A percentile compares a stretch with the other conserved stretches of the same genome.
These are phyloP conservation scores for Hydrochoerus hydrochaeris DNA, from an alignment of 2,113 vertebrate species.

Conservation along the genomic window DNA sequence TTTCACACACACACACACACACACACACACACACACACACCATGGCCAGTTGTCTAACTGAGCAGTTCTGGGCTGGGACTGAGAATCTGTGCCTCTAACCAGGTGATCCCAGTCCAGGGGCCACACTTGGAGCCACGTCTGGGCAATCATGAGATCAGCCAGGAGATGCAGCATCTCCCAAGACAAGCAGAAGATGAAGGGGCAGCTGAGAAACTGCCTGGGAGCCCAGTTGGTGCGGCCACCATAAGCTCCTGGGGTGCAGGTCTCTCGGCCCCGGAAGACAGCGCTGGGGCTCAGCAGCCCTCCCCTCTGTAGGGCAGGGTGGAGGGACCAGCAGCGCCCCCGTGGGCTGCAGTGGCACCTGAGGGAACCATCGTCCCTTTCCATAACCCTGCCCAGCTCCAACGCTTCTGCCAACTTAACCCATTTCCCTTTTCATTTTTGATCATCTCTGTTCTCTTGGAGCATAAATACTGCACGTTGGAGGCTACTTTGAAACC, in stretches of 20 bases:
- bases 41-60: neutral
- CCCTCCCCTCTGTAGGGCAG: neutral
- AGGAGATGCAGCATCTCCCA: fast-evolving
- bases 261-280: neutral
- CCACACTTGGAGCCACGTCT: neutral
- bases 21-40: neutral
- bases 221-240: neutral
- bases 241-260: neutral
- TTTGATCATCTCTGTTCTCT: neutral
- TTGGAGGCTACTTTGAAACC: neutral
- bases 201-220: neutral
- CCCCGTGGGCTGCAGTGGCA: fast-evolving
- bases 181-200: no score
- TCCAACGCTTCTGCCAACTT: neutral
- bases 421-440: neutral
- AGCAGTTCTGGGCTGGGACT: neutral
- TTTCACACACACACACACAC: neutral
- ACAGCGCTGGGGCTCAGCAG: neutral
- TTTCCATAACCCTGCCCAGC: neutral
- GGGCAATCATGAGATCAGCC: neutral
- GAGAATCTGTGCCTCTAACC: neutral
- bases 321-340: fast-evolving
- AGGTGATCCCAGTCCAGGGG: neutral
- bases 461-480: neutral
- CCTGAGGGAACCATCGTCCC: neutral